Base-by-base conservation (phyloP, 2,888 invertebrate species). In the Apamea crenata region DNA sequence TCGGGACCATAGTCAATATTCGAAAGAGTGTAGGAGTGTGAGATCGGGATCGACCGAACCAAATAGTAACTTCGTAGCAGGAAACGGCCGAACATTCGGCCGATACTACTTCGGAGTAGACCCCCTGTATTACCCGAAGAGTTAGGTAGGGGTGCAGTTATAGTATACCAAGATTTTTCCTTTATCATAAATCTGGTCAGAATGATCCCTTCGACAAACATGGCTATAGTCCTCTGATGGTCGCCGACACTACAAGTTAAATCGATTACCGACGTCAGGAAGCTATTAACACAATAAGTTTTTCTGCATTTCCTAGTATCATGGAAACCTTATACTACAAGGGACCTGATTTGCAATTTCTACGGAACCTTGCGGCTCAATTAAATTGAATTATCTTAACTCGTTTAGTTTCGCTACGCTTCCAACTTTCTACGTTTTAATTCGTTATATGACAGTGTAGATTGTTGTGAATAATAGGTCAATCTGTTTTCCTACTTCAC, bases 261-360 rank as follows among this genome's bases (percentile, higher is more conserved):
- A 68, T 56, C 63, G 16, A 69, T 40, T n/a, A 69, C 10, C 32
- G 40, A 40, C 36, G 21, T 8, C 16, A 44, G 29, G 70, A 81
- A 71, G 1, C n/a, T 61, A 73, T 81, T 76, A 84, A 75, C 70
- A 74, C 72, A 76, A 66, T 72, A 74, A 65, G 25, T 77, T 80
- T 77, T 76, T 77, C 74, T 80, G 32, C 32, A 76, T 79, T 87
- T 81, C 87, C 32, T 66, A 59, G 81, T 81, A 81, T 50, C 63
- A 76, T 81, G 40, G 81, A 80, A 85, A 87, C 70, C 50, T 50
- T 32, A 74, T 59, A 66, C 61, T 66, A 32, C 69, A 80, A 85
- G 82, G 87, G 78, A 87, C 86, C 70, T 81, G 82, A 89, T 87
- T 86, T 86, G 74, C 87, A 88, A 88, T 88, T 86, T 87, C 85